Evolutionary conservation across 1,140 invertebrate species (phyloP), one percentile per base, ranked within the genome.

Genomic region (Ooceraea biroi): DNA sequence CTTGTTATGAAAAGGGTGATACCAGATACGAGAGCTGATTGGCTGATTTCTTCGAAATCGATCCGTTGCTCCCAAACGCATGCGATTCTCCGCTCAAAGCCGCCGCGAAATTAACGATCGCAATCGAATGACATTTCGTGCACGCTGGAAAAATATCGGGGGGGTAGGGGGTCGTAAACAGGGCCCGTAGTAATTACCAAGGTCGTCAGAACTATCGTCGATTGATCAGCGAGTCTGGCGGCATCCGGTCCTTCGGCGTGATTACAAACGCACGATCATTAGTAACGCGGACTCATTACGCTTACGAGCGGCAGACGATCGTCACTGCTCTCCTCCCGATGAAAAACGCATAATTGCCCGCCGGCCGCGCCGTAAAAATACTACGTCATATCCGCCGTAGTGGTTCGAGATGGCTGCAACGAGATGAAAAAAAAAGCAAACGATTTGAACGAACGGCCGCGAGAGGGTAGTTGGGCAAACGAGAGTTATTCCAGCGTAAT

Each of bases 231-330:
- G 10, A 25, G 44, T 50, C 27, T 19, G 58, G 11, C 69, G 76
- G 76, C 65, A 85, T 85, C 65, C 69, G 46, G 30, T 48, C 61
- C 65, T 57, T 80, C 63, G 73, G 27, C 74, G 25, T 58, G 82
- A 78, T 78, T 48, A 84, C 77, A 78, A 82, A 82, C 36, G 65
- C 50, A 46, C 44, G 50, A 66, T 85, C 66, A 83, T 60, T 57
- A 84, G 60, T n/a, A 71, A 85, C 88, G 71, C 84, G 55, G 44
- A 60, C 55, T 88, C 77, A 78, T 88, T 85, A 74, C 61, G 83
- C 85, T 88, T 78, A 88, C 72, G 41, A 66, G 44, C 57, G 48
- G 4, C 50, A 48, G 50, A 80, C 41, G 77, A 85, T 65, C 76
- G 41, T 83, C 74, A 41, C 73, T 63, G 57, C 58, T 57, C 58